Percentiles rank a stretch among this genome's conserved stretches.
Evolutionary conservation across 2,888 invertebrate genomes (phyloP).

Genomic region (Spilarctia lutea): DNA sequence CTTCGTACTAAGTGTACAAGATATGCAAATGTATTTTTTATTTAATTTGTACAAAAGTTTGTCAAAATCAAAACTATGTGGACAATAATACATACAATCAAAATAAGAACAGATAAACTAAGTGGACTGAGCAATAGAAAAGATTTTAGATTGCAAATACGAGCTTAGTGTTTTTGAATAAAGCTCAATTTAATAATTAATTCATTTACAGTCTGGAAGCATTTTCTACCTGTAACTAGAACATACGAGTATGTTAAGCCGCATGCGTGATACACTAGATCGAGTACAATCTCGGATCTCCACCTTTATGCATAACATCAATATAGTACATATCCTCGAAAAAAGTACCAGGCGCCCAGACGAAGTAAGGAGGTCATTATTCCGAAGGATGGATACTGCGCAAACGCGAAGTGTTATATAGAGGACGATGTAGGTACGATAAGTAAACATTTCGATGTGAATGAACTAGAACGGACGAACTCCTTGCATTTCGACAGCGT

Average conservation of each 20-base stretch:
- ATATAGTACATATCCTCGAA: constrained; percentile 9
- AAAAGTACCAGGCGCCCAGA: constrained; percentile 25
- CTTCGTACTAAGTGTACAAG: too few relatives aligned
- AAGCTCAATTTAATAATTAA: too few relatives aligned
- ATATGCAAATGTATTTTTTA: too few relatives aligned
- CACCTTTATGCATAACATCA: constrained; percentile 8
- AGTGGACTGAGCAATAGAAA: too few relatives aligned
- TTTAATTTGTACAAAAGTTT: too few relatives aligned
- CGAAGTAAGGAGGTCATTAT: constrained; percentile 6
- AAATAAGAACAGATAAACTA: too few relatives aligned
- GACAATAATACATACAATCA: too few relatives aligned
- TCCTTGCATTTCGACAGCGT: neutral
- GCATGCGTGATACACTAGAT: constrained; percentile 23
- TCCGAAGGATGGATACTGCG: constrained; percentile 15
- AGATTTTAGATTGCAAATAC: too few relatives aligned
- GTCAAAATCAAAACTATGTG: too few relatives aligned
- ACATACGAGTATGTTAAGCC: neutral
- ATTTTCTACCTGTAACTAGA: neutral
- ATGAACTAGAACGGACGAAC: neutral
- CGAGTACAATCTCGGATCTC: neutral
- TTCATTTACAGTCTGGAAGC: too few relatives aligned
- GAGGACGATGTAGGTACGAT: constrained; percentile 10
- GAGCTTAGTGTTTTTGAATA: too few relatives aligned
- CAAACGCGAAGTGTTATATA: constrained; percentile 26
- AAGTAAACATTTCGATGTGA: constrained; percentile 10